Evolutionary conservation across 2,888 invertebrate genomes (phyloP), one percentile per base, ranked within the genome.

Genomic region (Agrypnus murinus): DNA sequence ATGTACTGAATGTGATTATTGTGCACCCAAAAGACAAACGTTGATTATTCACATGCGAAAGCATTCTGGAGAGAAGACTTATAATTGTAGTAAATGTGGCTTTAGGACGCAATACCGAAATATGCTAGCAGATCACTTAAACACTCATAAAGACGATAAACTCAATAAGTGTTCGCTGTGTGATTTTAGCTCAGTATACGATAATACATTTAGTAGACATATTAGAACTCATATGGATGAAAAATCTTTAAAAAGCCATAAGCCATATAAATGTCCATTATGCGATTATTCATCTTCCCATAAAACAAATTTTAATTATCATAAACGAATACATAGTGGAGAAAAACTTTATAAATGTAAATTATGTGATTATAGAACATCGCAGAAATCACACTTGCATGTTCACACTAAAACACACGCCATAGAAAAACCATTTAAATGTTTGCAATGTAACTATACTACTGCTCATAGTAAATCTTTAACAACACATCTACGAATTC

Each of bases 31-130:
- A 25, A 55, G 68, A 5, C 65, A 69, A 19, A 64, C 58, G 10
- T 43, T 69, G 19, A 64, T 69, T 12, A 34, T 65, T n/a, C 64
- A 65, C 14, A 64, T 65, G 65, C 31, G 64, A 14, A 64, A 69
- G 14, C 69, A 69, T 25, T 36, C 53, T 6, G 46, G 32, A 12
- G 48, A 59, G 5, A 48, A 66, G 14, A 15, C 32, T 3, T 65
- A 43, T 5, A 46, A 36, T 12, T 60, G 60, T 31, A 15, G 46
- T 15, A 31, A 60, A 1, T 60, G 60, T 15, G 46, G 46, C n/a
- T 60, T 32, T n/a, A 46, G 17, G 8, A 60, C 60, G 0, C 60
- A 14, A 32, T 60, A 34, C 17, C 45, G 43, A 10, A 31, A 58
- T 7, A 58, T 12, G 17, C 40, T 58, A 5, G 19, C 40, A n/a